Evolutionary conservation across 2,888 invertebrate species (phyloP).

Genomic region (Zeuzera pyrina): DNA sequence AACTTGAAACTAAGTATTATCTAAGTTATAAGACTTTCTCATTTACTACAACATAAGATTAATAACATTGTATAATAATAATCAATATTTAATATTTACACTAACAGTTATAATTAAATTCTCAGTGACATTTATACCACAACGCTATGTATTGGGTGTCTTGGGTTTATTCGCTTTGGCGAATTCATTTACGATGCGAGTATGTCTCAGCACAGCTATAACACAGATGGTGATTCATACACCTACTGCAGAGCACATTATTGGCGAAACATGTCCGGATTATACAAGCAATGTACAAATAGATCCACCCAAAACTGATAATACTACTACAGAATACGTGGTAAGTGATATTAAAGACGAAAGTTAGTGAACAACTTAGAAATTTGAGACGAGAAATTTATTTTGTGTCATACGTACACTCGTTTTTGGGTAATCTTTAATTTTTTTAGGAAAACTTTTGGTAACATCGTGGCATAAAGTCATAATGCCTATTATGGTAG

Average conservation of each 20-base stretch:
- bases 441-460: no score
- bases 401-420: no score
- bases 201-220: slow-evolving; percentile 80
- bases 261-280: slow-evolving; percentile 68
- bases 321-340: slow-evolving; percentile 18
- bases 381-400: no score
- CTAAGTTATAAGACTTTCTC: no score
- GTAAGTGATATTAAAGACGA: slow-evolving; percentile 17
- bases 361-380: neutral
- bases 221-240: slow-evolving; percentile 75
- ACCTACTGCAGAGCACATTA: slow-evolving; percentile 37
- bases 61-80: no score
- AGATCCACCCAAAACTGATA: slow-evolving; percentile 14
- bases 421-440: no score
- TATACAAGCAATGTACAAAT: slow-evolving; percentile 13
- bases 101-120: no score
- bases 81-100: no score
- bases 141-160: slow-evolving; percentile 78
- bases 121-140: slow-evolving; percentile 75
- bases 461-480: no score
- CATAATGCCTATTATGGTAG: no score
- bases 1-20: no score
- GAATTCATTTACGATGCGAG: slow-evolving; percentile 82
- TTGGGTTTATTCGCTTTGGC: slow-evolving; percentile 80
- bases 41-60: no score